These are phyloP conservation scores for Orycteropus afer DNA, from an alignment of 2,113 vertebrate genomes.

Conservation along the genomic window DNA sequence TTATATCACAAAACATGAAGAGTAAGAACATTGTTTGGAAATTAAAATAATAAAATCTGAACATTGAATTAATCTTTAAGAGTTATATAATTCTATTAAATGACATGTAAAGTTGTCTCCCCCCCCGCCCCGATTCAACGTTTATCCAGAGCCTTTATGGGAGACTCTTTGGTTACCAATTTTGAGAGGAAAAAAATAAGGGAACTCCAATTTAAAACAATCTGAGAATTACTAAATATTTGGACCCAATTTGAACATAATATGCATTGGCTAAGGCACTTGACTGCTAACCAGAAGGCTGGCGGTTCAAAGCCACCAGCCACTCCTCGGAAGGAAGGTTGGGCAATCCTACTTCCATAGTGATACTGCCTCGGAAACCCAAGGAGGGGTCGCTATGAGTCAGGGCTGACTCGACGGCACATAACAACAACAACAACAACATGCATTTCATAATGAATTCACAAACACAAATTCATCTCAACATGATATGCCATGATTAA, in stretches of 20 bases:
- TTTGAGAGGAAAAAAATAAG: background rate
- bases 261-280: no score
- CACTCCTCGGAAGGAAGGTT: no score
- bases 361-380: no score
- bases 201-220: background rate
- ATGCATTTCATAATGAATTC: background rate
- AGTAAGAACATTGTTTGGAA: background rate
- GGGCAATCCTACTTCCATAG: no score
- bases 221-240: background rate
- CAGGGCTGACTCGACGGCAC: no score
- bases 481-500: background rate
- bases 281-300: no score
- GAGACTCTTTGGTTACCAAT: background rate
- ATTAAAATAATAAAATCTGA: conserved; percentile 13
- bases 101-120: background rate
- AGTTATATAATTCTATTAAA: background rate
- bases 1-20: background rate
- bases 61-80: conserved; percentile 2
- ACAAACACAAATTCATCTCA: background rate
- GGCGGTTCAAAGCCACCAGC: no score
- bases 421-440: no score
- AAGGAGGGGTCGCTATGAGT: no score
- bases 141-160: background rate
- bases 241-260: background rate
- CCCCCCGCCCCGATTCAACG: background rate